Base-by-base conservation (phyloP, 2,113 vertebrate genomes). In the Hipposideros armiger region DNA sequence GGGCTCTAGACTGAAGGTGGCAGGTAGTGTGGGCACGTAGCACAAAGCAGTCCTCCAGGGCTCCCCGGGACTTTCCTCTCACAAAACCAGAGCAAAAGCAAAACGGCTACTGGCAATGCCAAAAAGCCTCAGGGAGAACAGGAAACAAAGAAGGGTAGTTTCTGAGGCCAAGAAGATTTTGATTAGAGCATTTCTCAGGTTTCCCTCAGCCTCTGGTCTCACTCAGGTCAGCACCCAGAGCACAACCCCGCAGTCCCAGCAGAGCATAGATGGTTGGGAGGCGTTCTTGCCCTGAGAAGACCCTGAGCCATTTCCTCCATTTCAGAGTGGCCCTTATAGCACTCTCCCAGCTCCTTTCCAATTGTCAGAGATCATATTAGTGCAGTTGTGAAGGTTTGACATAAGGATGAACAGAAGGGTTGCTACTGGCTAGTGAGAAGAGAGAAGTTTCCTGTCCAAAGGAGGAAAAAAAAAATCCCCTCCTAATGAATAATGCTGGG, bases 391-490 rank as follows among this genome's bases (percentile, higher is more conserved):
- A 97, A 95, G 97, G 96, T 97, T 72, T 98, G 98, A 98, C 98
- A 98, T 98, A 98, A 98, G 98, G 98, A 98, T 94, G 98, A 98
- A 98, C 98, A 98, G 98, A 98, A 98, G 98, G 98, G 97, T 90
- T 98, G 98, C 98, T 98, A 98, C 98, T 98, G 98, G 98, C 97
- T 98, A 98, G 94, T 96, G 97, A 98, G 96, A 98, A 97, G 95
- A 98, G 98, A 98, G 87, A 96, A 97, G 96, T 98, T 98, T 98
- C 95, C 98, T 95, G 94, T 98, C 98, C 98, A 98, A 98, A 96
- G 95, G 94, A 96, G 40, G 6, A 96, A 92, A 97, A 96, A 50
- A 95, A 97, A 97, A 98, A 97, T 94, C 90, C 95, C 98, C 96
- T 97, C 95, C 97, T 97, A 98, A 80, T 78, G 97, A 98, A 98